These are phyloP conservation scores for Neodontobutis hainanensis DNA, from an alignment of 2,113 vertebrate genomes.

Conservation along the genomic window DNA sequence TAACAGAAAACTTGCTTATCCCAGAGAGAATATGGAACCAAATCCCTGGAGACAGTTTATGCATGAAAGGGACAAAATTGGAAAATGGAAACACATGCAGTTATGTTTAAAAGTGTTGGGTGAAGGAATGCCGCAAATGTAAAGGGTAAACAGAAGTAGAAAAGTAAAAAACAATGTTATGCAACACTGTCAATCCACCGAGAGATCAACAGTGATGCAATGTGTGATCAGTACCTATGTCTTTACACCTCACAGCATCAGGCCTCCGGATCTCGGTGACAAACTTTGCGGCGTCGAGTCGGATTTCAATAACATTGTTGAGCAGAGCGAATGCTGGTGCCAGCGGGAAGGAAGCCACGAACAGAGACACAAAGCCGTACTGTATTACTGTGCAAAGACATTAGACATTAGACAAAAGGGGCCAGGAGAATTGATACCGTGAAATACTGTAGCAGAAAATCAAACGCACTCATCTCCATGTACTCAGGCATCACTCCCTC, in stretches of 20 bases:
- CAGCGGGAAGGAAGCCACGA: constrained; percentile 96
- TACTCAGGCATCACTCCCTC: constrained; percentile 94
- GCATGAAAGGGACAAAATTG: constrained; percentile 27
- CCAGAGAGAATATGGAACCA: constrained; percentile 96
- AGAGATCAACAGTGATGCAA: constrained; percentile 6
- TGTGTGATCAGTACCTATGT: constrained; percentile 84
- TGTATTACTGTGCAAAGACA: constrained; percentile 86
- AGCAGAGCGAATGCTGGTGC: constrained; percentile 94
- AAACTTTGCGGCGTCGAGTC: constrained; percentile 96
- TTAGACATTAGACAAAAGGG: background rate
- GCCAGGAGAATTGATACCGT: background rate
- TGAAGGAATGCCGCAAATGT: constrained; percentile 17
- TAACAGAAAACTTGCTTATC: constrained; percentile 97
- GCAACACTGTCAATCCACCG: constrained; percentile 16
- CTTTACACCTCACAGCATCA: constrained; percentile 91
- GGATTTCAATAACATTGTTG: constrained; percentile 97
- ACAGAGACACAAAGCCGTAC: constrained; percentile 96
- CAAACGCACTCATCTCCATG: constrained; percentile 97
- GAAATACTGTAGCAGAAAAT: background rate
- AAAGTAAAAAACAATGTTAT: constrained; percentile 34
- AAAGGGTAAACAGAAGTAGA: background rate
- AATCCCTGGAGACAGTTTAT: constrained; percentile 84
- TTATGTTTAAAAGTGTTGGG: constrained; percentile 5
- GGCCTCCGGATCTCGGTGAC: constrained; percentile 90
- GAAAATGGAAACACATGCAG: constrained; percentile 12